phyloP scores from a whole-genome alignment of 2,113 vertebrate genomes.

The Cyanoliseus patagonus region DNA sequence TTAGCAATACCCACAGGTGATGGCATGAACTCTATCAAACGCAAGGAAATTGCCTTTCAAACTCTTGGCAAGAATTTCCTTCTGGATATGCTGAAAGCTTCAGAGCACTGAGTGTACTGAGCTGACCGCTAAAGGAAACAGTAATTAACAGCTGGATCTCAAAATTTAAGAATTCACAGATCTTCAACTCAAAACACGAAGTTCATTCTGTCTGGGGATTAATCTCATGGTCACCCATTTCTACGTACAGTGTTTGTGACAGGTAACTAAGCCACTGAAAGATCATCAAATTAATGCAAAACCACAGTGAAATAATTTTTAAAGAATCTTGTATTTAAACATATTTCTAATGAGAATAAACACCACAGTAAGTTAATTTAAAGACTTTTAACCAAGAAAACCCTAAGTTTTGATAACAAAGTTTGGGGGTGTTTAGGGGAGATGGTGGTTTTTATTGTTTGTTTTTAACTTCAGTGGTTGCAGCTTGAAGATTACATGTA shows the following conservation, averaged over 20 bases:
- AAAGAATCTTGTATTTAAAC: neutral
- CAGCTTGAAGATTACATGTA: neutral
- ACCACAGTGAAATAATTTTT: neutral
- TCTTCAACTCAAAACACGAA: neutral
- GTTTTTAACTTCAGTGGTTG: neutral
- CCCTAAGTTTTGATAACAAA: neutral
- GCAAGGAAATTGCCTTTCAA: neutral
- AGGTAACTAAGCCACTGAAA: neutral
- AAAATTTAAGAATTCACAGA: neutral
- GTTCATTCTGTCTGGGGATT: neutral
- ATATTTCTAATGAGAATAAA: neutral
- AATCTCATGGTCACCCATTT: neutral
- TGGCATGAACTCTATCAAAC: conserved; percentile 4
- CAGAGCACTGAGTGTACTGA: neutral
- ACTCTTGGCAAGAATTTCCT: neutral
- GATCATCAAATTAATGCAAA: neutral
- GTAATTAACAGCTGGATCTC: neutral
- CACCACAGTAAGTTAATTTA: neutral
- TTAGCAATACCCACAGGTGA: conserved; percentile 24
- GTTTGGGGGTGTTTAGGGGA: rapidly evolving
- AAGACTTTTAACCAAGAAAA: neutral
- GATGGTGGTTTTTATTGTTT: neutral
- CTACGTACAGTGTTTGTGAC: neutral
- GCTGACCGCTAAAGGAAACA: neutral
- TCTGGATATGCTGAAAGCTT: neutral